Evolutionary conservation across 2,113 vertebrate species (phyloP).

Genomic region (Amblyopsis rosae): DNA sequence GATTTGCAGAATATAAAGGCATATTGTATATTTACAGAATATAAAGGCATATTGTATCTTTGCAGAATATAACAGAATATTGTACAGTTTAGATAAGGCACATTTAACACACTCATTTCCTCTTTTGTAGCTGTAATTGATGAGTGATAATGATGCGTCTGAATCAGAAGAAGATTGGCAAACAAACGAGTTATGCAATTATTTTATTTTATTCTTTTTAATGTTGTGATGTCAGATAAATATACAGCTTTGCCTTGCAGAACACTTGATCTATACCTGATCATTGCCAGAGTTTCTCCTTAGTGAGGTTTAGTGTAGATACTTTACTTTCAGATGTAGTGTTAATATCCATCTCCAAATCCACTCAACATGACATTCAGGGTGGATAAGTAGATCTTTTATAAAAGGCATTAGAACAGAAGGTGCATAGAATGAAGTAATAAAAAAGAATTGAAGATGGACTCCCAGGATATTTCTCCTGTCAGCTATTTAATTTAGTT

Average conservation of each 20-base stretch:
- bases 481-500: conserved; percentile 91
- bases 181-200: not conserved
- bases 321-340: conserved; percentile 66
- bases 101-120: too few species aligned
- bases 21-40: not conserved
- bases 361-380: conserved; percentile 84
- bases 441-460: conserved; percentile 89
- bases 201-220: conserved; percentile 1
- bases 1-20: conserved; percentile 33
- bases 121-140: too few species aligned
- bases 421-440: conserved; percentile 73
- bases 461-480: conserved; percentile 82
- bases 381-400: conserved; percentile 87
- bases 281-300: conserved; percentile 51
- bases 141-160: too few species aligned
- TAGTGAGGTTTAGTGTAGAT: conserved; percentile 40
- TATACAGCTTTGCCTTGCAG: conserved; percentile 58
- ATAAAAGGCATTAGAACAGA: not conserved
- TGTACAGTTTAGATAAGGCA: conserved; percentile 1
- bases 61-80: too few species aligned
- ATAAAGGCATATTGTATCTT: too few species aligned
- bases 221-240: conserved; percentile 39
- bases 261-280: conserved; percentile 35
- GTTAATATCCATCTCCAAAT: conserved; percentile 84
- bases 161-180: too few species aligned